These are phyloP conservation scores for Melanerpes aurifrons DNA, from an alignment of 2,113 vertebrate genomes.

Conservation along the genomic window DNA sequence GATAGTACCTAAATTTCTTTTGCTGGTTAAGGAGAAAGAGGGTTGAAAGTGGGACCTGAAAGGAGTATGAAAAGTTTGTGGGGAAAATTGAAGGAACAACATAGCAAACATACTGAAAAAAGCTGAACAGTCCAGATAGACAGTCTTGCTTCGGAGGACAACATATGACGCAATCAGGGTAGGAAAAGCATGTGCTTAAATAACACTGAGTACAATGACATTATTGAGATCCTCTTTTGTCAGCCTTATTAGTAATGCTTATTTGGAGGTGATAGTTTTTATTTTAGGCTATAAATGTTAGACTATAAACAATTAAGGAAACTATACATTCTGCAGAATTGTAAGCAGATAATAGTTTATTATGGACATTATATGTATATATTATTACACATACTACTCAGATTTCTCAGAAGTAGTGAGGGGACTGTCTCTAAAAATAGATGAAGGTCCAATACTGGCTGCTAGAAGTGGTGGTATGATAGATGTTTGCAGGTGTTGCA, in stretches of 20 bases:
- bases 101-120: rapidly evolving
- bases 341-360: background rate
- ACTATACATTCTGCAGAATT: background rate
- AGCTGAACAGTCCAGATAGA: background rate
- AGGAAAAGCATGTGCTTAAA: background rate
- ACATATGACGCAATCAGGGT: background rate
- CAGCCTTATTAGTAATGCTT: background rate
- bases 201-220: background rate
- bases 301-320: background rate
- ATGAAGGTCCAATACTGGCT: background rate
- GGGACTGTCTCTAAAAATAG: background rate
- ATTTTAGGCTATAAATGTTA: background rate
- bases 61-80: no score
- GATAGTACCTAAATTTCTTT: background rate
- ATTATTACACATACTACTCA: background rate
- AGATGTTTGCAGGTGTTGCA: background rate
- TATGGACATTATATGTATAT: background rate
- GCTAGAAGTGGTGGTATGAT: background rate
- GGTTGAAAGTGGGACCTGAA: background rate
- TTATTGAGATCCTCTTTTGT: background rate
- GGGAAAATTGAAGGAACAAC: background rate
- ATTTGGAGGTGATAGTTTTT: background rate
- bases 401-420: rapidly evolving
- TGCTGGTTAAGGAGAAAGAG: background rate
- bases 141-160: background rate